Percentiles rank a stretch among this genome's conserved stretches.
These are phyloP conservation scores for Delichon dasypus DNA, from an alignment of 2,797 vertebrate genomes.

Conservation along the genomic window DNA sequence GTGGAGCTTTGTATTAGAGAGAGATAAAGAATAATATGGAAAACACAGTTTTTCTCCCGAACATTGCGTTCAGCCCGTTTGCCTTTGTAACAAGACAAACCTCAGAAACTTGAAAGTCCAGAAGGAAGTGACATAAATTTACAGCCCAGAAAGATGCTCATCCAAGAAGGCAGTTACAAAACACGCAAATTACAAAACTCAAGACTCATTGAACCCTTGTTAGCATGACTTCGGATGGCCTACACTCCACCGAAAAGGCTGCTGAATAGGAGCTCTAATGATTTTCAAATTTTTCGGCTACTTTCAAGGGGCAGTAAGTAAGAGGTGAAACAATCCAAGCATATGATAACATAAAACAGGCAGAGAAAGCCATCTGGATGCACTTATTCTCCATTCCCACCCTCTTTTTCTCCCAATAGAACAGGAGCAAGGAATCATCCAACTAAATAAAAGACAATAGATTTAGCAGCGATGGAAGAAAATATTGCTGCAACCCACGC, in stretches of 20 bases:
- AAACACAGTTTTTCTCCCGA: background rate
- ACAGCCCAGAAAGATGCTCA: background rate
- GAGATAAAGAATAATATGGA: background rate
- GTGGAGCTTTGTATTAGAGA: background rate
- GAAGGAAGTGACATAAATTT: background rate
- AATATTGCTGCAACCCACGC: background rate
- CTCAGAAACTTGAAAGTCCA: background rate
- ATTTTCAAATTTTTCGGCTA: constrained; percentile 39
- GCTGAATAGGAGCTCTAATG: background rate
- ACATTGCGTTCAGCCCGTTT: rapidly evolving
- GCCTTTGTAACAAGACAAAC: background rate
- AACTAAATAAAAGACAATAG: constrained; percentile 39
- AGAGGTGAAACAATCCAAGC: constrained; percentile 3
- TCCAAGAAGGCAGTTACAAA: background rate
- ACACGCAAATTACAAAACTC: background rate
- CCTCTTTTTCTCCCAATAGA: constrained; percentile 35
- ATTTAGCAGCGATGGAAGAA: constrained; percentile 41
- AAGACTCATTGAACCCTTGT: background rate
- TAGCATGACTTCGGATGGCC: background rate
- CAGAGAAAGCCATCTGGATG: constrained; percentile 56
- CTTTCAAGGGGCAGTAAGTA: background rate
- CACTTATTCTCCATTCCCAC: constrained; percentile 32
- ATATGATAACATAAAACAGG: background rate
- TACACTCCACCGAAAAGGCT: background rate
- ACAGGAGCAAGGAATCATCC: constrained; percentile 12